Conservation (phyloP, 2,113 vertebrate genomes). For the Agelaius tricolor region DNA sequence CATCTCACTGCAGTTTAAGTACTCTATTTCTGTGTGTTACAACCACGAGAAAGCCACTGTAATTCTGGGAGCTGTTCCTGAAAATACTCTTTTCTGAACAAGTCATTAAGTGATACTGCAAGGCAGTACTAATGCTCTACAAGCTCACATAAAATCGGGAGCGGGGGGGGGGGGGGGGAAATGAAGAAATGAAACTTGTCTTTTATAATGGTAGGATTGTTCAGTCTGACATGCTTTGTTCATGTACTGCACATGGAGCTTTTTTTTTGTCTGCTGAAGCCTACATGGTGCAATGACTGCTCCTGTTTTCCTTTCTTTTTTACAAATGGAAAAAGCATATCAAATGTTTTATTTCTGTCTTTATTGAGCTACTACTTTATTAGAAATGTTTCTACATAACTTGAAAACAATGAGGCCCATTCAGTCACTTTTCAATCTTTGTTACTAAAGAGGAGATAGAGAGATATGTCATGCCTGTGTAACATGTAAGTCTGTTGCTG, state of each 20-base stretch:
- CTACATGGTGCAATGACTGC: neutral
- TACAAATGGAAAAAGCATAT: neutral
- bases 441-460: neutral
- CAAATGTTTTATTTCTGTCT: neutral
- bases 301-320: neutral
- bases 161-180: too few species aligned
- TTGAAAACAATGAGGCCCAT: neutral
- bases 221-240: neutral
- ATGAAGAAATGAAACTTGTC: neutral
- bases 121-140: neutral
- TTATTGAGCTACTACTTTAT: neutral
- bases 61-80: neutral
- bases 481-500: neutral
- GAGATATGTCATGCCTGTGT: fast-evolving
- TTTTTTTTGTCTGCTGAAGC: neutral
- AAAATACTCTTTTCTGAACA: neutral
- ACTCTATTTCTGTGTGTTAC: neutral
- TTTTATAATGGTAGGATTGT: neutral
- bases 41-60: neutral
- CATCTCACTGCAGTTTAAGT: neutral
- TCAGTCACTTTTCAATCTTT: neutral
- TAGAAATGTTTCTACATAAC: neutral
- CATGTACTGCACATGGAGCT: neutral
- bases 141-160: neutral
- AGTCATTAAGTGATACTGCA: neutral